Evolutionary conservation across 2,888 invertebrate genomes (phyloP).

Genomic region (Galeopsomyia nigrocyanea): DNA sequence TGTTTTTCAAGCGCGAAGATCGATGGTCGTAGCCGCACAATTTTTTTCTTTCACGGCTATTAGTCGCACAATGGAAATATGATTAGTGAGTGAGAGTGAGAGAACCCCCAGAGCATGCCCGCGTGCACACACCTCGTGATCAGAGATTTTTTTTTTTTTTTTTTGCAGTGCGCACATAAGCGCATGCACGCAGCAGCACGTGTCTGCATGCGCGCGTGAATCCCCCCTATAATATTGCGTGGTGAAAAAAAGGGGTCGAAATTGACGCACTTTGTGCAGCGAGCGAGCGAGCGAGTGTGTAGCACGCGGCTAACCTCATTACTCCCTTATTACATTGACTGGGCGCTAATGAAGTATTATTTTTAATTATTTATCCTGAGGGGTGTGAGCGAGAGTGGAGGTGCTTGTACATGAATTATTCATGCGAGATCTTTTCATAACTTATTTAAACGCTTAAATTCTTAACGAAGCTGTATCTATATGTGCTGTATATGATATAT

Average conservation of each 20-base stretch:
- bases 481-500: no score
- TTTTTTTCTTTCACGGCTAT: constrained; percentile 29
- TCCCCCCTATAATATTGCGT: no score
- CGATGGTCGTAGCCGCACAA: neutral
- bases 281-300: no score
- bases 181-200: no score
- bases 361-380: constrained; percentile 16
- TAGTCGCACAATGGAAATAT: constrained; percentile 42
- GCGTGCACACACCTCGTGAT: constrained; percentile 18
- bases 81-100: constrained; percentile 37
- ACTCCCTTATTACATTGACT: constrained; percentile 28
- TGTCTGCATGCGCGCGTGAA: no score
- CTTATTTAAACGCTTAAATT: neutral
- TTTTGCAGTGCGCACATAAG: constrained; percentile 5
- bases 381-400: no score
- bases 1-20: no score
- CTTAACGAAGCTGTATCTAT: no score
- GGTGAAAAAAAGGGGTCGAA: constrained; percentile 27
- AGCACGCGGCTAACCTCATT: constrained; percentile 27
- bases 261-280: constrained; percentile 37
- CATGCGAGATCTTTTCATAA: constrained; percentile 9
- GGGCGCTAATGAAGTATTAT: constrained; percentile 33
- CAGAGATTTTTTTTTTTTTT: constrained; percentile 33
- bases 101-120: neutral
- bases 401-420: constrained; percentile 4